These are phyloP conservation scores for Oncorhynchus gorbuscha DNA, from an alignment of 2,113 vertebrate genomes.

Conservation along the genomic window DNA sequence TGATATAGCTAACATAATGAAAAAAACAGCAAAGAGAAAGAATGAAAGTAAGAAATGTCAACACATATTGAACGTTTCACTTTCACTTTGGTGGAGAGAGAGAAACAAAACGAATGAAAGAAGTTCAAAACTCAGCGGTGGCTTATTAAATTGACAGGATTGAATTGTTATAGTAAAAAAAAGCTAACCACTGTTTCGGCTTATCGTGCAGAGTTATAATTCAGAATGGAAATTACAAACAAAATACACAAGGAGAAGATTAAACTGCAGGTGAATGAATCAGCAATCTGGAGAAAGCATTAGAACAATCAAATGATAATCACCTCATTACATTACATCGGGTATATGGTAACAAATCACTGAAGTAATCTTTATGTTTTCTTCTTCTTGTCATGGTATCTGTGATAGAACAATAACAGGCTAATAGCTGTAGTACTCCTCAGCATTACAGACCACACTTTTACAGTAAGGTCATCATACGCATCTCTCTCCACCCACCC, in stretches of 20 bases:
- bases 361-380: not conserved
- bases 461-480: not conserved
- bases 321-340: not conserved
- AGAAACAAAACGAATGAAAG: not conserved
- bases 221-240: slow-evolving; percentile 43
- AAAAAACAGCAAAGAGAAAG: slow-evolving; percentile 33
- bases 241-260: slow-evolving; percentile 43
- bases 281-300: not conserved
- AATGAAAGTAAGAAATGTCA: slow-evolving; percentile 36
- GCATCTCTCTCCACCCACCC: not conserved
- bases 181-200: slow-evolving; percentile 78
- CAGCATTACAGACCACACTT: no score
- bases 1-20: slow-evolving; percentile 1
- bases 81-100: slow-evolving; percentile 32
- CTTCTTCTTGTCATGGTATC: not conserved
- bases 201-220: slow-evolving; percentile 82
- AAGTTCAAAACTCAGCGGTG: not conserved
- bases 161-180: slow-evolving; percentile 80
- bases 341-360: not conserved
- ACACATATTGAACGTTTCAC: not conserved
- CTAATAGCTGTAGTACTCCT: not conserved
- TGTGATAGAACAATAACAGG: not conserved
- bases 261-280: slow-evolving; percentile 58
- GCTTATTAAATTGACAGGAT: slow-evolving; percentile 67
- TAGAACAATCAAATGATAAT: not conserved